Evolutionary conservation across 2,888 invertebrate genomes (phyloP).

Genomic region (Phortica magna): DNA sequence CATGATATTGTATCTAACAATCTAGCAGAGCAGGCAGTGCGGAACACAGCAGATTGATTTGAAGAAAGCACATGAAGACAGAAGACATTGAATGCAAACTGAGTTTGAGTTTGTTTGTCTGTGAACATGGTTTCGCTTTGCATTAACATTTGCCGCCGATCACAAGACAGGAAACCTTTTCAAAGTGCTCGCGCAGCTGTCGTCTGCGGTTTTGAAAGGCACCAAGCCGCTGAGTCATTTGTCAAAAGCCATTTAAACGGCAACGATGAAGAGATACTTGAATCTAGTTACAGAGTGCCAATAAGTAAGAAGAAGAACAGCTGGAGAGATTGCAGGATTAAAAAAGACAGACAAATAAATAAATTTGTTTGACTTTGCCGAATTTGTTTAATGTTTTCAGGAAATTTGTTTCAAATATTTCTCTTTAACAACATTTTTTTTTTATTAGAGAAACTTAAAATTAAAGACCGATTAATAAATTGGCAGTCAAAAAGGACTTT

Average conservation of each 20-base stretch:
- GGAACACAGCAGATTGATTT: too few species aligned
- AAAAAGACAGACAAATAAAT: neutral
- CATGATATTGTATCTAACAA: too few species aligned
- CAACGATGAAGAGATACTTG: neutral
- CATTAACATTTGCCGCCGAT: neutral
- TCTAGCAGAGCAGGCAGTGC: too few species aligned
- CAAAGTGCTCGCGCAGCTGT: neutral
- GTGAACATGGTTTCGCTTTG: neutral
- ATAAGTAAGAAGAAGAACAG: neutral
- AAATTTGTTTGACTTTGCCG: too few species aligned
- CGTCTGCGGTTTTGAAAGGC: neutral
- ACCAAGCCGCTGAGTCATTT: constrained; percentile 5
- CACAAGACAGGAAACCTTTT: neutral
- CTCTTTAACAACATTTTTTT: too few species aligned
- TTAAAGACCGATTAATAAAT: neutral
- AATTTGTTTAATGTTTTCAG: too few species aligned
- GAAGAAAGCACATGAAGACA: too few species aligned
- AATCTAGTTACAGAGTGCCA: neutral
- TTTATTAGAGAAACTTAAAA: too few species aligned
- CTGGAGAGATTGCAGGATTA: neutral
- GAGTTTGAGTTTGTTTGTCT: neutral
- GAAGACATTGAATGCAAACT: too few species aligned
- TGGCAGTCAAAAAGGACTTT: neutral
- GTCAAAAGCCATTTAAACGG: constrained; percentile 2
- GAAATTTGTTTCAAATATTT: too few species aligned